Evolutionary conservation across 2,797 vertebrate genomes (phyloP).

Genomic region (Benthosema pterotum): DNA sequence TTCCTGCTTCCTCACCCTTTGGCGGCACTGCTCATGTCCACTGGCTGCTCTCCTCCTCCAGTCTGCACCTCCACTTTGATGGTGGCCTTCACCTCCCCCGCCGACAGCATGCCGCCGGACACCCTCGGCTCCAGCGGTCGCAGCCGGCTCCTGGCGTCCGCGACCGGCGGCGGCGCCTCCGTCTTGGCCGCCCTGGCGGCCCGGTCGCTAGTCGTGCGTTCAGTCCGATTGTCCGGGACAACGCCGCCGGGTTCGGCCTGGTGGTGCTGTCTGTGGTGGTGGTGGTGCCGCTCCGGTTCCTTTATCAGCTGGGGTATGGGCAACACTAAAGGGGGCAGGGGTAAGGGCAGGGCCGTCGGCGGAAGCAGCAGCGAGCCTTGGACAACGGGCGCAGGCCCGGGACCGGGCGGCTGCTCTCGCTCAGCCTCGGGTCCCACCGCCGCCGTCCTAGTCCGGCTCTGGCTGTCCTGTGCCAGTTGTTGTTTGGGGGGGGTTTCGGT

Average conservation of each 20-base stretch:
- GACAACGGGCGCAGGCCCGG: too few relatives aligned
- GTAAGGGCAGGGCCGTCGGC: not conserved
- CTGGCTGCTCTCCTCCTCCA: slow-evolving; percentile 87
- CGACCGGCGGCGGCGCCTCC: slow-evolving; percentile 56
- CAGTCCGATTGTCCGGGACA: slow-evolving; percentile 65
- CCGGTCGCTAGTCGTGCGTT: slow-evolving; percentile 50
- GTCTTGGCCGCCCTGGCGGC: slow-evolving; percentile 36
- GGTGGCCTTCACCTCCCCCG: slow-evolving; percentile 83
- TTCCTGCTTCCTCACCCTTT: slow-evolving; percentile 82
- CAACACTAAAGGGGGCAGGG: slow-evolving; percentile 38
- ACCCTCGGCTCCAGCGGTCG: slow-evolving; percentile 46
- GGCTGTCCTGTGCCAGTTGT: too few relatives aligned
- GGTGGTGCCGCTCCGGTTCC: slow-evolving; percentile 47
- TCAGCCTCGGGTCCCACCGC: slow-evolving; percentile 23
- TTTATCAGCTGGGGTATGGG: slow-evolving; percentile 42
- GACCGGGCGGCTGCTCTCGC: slow-evolving; percentile 34
- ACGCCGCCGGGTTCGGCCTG: slow-evolving; percentile 43
- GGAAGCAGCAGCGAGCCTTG: slow-evolving; percentile 14
- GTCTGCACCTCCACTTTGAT: slow-evolving; percentile 88
- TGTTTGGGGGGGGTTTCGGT: too few relatives aligned
- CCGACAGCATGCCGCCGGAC: slow-evolving; percentile 73
- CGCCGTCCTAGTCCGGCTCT: too few relatives aligned
- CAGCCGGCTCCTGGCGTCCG: slow-evolving; percentile 46
- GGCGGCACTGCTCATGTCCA: slow-evolving; percentile 93
- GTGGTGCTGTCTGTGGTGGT: slow-evolving; percentile 18